Base-by-base conservation (phyloP, 2,797 vertebrate genomes). In the Acipenser oxyrinchus region DNA sequence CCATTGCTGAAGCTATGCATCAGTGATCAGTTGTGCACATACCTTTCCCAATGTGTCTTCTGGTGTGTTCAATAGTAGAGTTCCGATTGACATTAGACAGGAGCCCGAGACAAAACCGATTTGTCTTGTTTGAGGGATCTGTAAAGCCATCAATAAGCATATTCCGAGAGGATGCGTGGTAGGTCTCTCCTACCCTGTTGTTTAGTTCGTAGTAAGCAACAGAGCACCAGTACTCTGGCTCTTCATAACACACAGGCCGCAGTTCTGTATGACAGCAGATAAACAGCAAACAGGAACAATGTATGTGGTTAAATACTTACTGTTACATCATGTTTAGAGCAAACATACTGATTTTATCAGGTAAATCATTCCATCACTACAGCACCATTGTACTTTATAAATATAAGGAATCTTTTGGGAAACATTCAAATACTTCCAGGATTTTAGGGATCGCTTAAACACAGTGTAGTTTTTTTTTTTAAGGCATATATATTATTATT, bases 11-110 rank as follows among this genome's bases (percentile, higher is more conserved):
- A 6, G 37, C 63, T 51, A 23, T 9, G 23, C 4, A 6, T 48
- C n/a, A 55, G 9, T 18, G 0, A 3, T 51, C 2, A 18, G 6
- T 12, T 50, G 65, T 74, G 69, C 50, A 75, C 82, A 84, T 84
- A 98, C 96, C 95, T 91, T 97, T 98, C 81, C 95, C 96, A 79
- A 98, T 99, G 84, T 99, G 96, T 71, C 95, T 87, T 71, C 95
- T 91, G 1, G 96, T 98, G 82, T 97, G 95, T 71, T 98, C 96
- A 70, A 98, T 98, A 50, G 96, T 98, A 62, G 96, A 97, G 84
- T 99, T 99, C 74, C 96, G 92, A 87, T 99, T 98, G 72, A 99
- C 95, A 4, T 99, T 98, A 70, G 96, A 98, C 7, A 99, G 88
- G 50, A 99, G 90, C 71, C 96, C 96, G 6, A 99, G 91, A 72